A percentile compares a stretch with the other conserved stretches of the same genome.
Evolutionary conservation across 2,797 vertebrate species (phyloP).

Genomic region (Aulostomus chinensis): DNA sequence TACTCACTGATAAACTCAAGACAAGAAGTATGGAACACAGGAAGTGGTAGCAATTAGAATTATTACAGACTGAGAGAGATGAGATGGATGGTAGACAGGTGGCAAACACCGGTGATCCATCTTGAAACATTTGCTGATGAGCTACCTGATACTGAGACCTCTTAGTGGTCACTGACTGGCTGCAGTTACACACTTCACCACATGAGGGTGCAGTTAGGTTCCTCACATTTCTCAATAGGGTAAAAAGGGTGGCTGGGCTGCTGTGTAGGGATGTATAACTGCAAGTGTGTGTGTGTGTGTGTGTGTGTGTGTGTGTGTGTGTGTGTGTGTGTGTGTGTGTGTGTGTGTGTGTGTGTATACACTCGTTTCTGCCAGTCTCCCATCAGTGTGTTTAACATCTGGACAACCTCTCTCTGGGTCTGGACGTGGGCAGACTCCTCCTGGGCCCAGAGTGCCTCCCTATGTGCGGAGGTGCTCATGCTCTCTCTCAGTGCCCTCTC

Average conservation of each 20-base stretch:
- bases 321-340: no score
- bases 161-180: neutral
- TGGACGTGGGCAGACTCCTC: conserved; percentile 73
- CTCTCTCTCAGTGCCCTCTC: conserved; percentile 78
- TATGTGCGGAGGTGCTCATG: conserved; percentile 77
- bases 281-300: neutral
- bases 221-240: conserved; percentile 7
- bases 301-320: no score
- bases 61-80: no score
- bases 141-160: no score
- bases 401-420: conserved; percentile 75
- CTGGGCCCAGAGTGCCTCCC: conserved; percentile 77
- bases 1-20: no score
- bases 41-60: no score
- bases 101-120: no score
- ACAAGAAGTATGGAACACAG: no score
- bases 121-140: no score
- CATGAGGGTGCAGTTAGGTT: conserved; percentile 51
- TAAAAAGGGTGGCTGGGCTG: conserved; percentile 1
- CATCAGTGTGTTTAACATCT: conserved; percentile 5
- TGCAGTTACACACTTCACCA: conserved; percentile 41
- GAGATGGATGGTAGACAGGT: no score
- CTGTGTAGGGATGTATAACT: no score
- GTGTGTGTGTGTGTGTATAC: no score
- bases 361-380: conserved; percentile 1